These are phyloP conservation scores for Hypotaenidia okinawae DNA, from an alignment of 2,797 vertebrate species.

Conservation along the genomic window DNA sequence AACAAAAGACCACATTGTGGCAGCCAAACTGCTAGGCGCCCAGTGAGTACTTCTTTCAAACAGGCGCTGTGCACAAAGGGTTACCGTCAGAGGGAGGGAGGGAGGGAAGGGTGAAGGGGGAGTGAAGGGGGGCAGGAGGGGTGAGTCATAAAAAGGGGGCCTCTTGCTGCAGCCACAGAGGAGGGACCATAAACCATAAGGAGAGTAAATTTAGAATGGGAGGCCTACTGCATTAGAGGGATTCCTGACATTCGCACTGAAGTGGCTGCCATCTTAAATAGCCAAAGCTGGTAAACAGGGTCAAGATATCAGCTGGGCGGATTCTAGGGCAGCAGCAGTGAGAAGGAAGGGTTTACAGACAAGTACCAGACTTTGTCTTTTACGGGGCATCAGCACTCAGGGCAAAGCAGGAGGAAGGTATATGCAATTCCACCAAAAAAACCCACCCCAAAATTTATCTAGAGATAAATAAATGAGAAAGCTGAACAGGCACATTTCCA, in stretches of 20 bases:
- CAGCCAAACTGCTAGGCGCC: neutral
- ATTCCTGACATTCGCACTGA: constrained; percentile 53
- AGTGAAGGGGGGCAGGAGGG: neutral
- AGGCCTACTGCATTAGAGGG: constrained; percentile 32
- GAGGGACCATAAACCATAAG: constrained; percentile 45
- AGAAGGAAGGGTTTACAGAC: neutral
- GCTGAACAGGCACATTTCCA: neutral
- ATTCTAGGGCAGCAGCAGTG: neutral
- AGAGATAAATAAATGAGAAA: neutral
- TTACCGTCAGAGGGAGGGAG: neutral
- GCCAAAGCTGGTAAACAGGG: constrained; percentile 56
- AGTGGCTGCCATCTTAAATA: constrained; percentile 40
- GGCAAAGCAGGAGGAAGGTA: neutral
- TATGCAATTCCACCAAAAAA: neutral
- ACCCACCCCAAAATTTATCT: too few species aligned
- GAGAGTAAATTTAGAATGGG: constrained; percentile 53
- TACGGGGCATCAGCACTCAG: rapidly evolving
- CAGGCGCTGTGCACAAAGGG: neutral
- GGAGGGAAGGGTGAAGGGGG: neutral
- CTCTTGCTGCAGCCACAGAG: constrained; percentile 40
- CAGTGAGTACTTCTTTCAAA: neutral
- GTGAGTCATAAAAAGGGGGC: constrained; percentile 11
- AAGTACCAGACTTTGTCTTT: neutral
- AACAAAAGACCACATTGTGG: neutral
- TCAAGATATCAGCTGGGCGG: neutral